Conservation (phyloP, 2,888 invertebrate species). For the Fabriciana adippe region DNA sequence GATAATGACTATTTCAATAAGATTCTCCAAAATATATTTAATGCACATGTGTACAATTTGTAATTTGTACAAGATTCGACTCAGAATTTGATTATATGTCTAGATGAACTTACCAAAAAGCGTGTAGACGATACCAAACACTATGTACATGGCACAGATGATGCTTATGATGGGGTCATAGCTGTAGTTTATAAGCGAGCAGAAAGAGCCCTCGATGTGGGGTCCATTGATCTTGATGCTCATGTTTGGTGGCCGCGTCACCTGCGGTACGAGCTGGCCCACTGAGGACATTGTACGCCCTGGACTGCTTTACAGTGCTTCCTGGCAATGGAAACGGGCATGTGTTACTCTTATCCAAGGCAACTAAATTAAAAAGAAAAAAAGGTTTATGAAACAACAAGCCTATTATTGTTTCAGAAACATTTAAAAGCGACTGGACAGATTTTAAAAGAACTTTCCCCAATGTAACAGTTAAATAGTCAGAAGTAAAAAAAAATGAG, state of each 20-base stretch:
- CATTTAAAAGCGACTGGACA: no score
- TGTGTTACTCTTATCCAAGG: not conserved
- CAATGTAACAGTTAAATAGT: no score
- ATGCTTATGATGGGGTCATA: slow-evolving; percentile 85
- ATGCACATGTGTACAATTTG: no score
- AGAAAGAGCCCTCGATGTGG: slow-evolving; percentile 75
- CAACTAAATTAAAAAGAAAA: no score
- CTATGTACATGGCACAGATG: slow-evolving; percentile 87
- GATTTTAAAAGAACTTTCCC: no score
- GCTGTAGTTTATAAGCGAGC: slow-evolving; percentile 81
- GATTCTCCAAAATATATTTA: no score
- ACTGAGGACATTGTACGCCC: slow-evolving; percentile 67
- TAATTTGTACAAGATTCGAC: not conserved
- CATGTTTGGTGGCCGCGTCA: slow-evolving; percentile 74
- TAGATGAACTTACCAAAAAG: slow-evolving; percentile 87
- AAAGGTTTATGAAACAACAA: no score
- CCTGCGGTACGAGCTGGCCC: slow-evolving; percentile 82
- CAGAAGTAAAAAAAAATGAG: no score
- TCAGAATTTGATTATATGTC: not conserved
- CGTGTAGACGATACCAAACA: slow-evolving; percentile 92
- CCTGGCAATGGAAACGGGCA: not conserved
- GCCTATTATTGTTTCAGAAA: no score
- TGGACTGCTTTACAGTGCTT: slow-evolving; percentile 5
- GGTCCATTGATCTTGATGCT: slow-evolving; percentile 65
- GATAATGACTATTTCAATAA: no score